phyloP scores from a whole-genome alignment of 2,888 invertebrate species.

The Andrena praecox region DNA sequence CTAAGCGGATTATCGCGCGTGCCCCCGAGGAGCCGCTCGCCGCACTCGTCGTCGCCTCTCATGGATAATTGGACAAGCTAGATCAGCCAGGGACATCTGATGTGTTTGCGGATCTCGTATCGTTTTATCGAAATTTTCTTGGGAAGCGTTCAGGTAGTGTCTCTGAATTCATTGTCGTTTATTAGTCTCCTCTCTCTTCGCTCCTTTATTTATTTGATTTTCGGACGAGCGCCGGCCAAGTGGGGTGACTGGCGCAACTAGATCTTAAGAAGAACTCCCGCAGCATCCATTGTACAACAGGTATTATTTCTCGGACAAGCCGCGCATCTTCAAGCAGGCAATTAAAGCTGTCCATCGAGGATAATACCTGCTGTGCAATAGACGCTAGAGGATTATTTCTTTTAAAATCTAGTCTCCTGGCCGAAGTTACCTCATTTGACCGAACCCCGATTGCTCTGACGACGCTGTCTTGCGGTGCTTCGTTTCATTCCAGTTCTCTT shows the following conservation, averaged over 20 bases:
- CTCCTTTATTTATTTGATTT: not conserved
- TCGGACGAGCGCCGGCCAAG: not conserved
- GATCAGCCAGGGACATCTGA: conserved; percentile 33
- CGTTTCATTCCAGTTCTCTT: not conserved
- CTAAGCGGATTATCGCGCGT: not conserved
- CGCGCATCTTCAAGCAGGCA: no score
- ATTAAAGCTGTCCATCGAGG: no score
- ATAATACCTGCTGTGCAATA: no score
- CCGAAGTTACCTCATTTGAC: no score
- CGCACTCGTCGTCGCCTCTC: not conserved
- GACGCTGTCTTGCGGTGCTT: not conserved
- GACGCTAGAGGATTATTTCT: no score
- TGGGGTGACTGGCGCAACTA: no score
- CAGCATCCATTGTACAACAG: no score
- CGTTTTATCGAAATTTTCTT: conserved; percentile 63
- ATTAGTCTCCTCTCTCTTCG: not conserved
- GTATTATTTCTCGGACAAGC: no score
- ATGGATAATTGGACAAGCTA: conserved; percentile 30
- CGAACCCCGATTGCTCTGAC: not conserved
- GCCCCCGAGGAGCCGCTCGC: not conserved
- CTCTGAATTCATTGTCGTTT: conserved; percentile 12
- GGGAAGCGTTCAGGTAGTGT: conserved; percentile 60
- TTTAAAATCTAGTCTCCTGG: no score
- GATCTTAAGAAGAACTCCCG: no score
- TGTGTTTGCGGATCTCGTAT: conserved; percentile 61